phyloP scores from a whole-genome alignment of 2,797 vertebrate genomes.

The Sebastes wilsoni region DNA sequence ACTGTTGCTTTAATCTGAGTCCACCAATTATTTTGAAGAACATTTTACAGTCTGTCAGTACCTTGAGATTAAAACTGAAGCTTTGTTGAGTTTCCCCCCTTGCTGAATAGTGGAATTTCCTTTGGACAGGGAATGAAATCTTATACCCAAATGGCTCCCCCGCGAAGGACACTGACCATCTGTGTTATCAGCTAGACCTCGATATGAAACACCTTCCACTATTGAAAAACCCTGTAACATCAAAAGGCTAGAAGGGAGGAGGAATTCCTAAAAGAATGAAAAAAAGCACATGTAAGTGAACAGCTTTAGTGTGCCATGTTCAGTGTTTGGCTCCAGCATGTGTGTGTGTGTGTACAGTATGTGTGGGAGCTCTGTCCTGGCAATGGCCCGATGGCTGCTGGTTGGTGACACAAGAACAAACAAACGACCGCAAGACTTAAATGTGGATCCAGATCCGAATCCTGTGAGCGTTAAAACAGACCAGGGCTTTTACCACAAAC shows the following conservation, averaged over 20 bases:
- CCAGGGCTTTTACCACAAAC: neutral
- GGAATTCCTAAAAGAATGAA: slow-evolving; percentile 43
- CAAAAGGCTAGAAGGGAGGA: slow-evolving; percentile 55
- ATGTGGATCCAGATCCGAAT: slow-evolving; percentile 18
- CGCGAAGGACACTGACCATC: slow-evolving; percentile 70
- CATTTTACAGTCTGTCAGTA: slow-evolving; percentile 61
- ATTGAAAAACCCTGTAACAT: slow-evolving; percentile 65
- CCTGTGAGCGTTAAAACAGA: slow-evolving; percentile 4
- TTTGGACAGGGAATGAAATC: slow-evolving; percentile 57
- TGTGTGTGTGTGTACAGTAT: neutral
- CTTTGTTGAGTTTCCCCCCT: slow-evolving; percentile 13
- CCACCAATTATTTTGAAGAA: slow-evolving; percentile 46
- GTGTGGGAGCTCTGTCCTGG: neutral
- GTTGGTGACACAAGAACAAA: slow-evolving; percentile 28
- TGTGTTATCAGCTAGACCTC: slow-evolving; percentile 74
- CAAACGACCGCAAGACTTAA: neutral
- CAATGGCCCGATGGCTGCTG: slow-evolving; percentile 1
- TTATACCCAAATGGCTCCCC: slow-evolving; percentile 39
- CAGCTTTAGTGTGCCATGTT: slow-evolving; percentile 46
- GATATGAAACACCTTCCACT: slow-evolving; percentile 82
- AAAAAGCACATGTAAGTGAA: slow-evolving; percentile 48
- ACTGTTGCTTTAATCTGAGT: slow-evolving; percentile 46
- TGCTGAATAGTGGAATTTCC: slow-evolving; percentile 48
- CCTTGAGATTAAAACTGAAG: slow-evolving; percentile 63
- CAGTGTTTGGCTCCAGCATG: neutral